Evolutionary conservation across 2,113 vertebrate species (phyloP).

Genomic region (Pachypanchax playfairii): DNA sequence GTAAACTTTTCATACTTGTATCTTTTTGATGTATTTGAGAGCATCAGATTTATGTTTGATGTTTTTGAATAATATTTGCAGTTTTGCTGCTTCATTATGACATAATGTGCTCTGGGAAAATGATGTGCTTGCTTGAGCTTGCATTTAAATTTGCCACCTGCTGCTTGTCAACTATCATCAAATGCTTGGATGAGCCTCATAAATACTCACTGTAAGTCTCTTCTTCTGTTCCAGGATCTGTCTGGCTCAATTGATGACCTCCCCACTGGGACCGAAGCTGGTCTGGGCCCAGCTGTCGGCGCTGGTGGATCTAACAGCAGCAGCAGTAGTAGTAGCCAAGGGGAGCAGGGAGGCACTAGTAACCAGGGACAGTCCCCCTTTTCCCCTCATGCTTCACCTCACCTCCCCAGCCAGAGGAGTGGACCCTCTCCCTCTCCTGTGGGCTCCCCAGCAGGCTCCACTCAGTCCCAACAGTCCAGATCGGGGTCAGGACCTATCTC

Average conservation of each 20-base stretch:
- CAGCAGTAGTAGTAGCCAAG: conserved; percentile 87
- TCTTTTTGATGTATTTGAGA: background rate
- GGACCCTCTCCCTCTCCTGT: conserved; percentile 93
- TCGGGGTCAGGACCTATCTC: conserved; percentile 92
- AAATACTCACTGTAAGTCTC: conserved; percentile 34
- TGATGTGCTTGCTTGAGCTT: conserved; percentile 19
- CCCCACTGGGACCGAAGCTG: conserved; percentile 92
- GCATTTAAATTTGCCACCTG: conserved; percentile 33
- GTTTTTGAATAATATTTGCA: conserved; percentile 9
- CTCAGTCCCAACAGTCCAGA: conserved; percentile 84
- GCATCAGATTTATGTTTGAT: background rate
- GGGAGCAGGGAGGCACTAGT: conserved; percentile 81
- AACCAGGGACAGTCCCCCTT: conserved; percentile 94
- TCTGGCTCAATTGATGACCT: conserved; percentile 97
- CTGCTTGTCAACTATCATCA: conserved; percentile 42
- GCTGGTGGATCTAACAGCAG: conserved; percentile 82
- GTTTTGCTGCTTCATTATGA: conserved; percentile 2
- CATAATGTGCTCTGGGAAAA: conserved; percentile 22
- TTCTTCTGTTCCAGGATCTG: conserved; percentile 85
- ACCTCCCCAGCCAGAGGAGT: conserved; percentile 89
- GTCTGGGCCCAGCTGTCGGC: conserved; percentile 86
- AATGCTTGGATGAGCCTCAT: conserved; percentile 36
- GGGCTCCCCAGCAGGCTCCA: conserved; percentile 92
- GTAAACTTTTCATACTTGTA: conserved; percentile 3
- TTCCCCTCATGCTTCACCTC: conserved; percentile 94